Evolutionary conservation across 1,140 invertebrate genomes (phyloP).

Genomic region (Rhagoletis pomonella): DNA sequence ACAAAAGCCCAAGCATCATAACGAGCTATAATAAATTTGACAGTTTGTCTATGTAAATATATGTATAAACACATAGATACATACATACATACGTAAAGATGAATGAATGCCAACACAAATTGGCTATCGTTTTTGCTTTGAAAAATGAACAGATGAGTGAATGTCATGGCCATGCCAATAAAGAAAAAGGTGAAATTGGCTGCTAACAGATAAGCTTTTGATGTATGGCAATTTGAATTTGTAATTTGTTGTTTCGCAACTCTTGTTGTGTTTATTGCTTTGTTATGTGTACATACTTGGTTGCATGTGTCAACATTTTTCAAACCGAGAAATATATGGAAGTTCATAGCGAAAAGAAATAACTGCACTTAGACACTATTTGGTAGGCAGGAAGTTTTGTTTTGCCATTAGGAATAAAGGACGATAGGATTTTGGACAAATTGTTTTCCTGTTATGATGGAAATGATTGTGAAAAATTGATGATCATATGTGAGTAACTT

Average conservation of each 20-base stretch:
- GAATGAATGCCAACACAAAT: not conserved
- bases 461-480: not conserved
- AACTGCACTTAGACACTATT: not conserved
- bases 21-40: conserved; percentile 40
- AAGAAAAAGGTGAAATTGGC: not conserved
- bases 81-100: not conserved
- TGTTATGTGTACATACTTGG: not conserved
- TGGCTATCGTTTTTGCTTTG: not conserved
- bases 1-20: conserved; percentile 33
- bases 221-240: conserved; percentile 38
- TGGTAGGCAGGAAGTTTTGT: not conserved
- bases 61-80: too few species aligned
- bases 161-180: not conserved
- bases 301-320: conserved; percentile 42
- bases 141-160: not conserved
- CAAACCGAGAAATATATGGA: not conserved
- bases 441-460: not conserved
- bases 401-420: not conserved
- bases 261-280: not conserved
- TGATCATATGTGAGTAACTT: too few species aligned
- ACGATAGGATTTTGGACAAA: not conserved
- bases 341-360: not conserved
- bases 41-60: not conserved
- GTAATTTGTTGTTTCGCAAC: not conserved
- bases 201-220: not conserved